A percentile compares a stretch with the other conserved stretches of the same genome.
These are phyloP conservation scores for Rhorus exstirpatorius DNA, from an alignment of 2,888 invertebrate species.

Conservation along the genomic window DNA sequence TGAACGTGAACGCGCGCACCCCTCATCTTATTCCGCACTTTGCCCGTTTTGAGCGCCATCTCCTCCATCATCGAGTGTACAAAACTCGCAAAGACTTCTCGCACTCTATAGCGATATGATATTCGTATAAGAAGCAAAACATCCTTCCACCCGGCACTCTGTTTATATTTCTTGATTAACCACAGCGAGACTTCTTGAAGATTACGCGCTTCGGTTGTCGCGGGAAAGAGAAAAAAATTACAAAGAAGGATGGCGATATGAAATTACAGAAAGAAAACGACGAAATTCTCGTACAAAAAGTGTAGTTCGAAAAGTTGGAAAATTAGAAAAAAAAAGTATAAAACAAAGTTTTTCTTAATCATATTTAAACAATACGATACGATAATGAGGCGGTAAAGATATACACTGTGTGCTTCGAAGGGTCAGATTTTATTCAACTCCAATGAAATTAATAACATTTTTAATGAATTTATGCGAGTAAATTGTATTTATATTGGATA, in stretches of 20 bases:
- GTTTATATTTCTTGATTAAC: constrained; percentile 76
- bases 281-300: background rate
- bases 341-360: too few relatives aligned
- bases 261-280: constrained; percentile 2
- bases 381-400: too few relatives aligned
- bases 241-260: constrained; percentile 6
- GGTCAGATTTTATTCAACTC: background rate
- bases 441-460: background rate
- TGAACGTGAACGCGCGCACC: background rate
- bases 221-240: constrained; percentile 31
- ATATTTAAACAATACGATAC: too few relatives aligned
- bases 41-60: constrained; percentile 39
- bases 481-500: constrained; percentile 12
- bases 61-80: constrained; percentile 14
- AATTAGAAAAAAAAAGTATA: too few relatives aligned
- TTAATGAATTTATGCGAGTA: background rate
- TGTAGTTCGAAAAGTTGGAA: too few relatives aligned
- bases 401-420: too few relatives aligned
- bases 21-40: constrained; percentile 46
- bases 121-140: constrained; percentile 15
- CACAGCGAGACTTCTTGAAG: constrained; percentile 58
- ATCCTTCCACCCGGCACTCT: constrained; percentile 35
- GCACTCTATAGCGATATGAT: constrained; percentile 30
- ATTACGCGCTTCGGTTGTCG: constrained; percentile 38
- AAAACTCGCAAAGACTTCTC: constrained; percentile 1